Evolutionary conservation across 2,113 vertebrate genomes (phyloP).

Genomic region (Varanus komodoensis): DNA sequence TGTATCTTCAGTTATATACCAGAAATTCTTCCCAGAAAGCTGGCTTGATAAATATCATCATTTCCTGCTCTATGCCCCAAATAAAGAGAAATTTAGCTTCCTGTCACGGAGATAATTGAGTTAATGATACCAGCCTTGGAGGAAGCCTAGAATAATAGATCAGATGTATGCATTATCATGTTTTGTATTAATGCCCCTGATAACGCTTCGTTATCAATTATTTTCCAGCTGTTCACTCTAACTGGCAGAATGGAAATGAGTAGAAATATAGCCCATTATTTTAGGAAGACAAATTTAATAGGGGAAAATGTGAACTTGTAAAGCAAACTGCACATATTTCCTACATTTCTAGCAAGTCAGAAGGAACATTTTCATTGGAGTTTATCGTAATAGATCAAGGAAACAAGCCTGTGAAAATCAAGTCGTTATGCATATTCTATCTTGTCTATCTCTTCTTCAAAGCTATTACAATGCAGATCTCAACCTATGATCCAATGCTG

Average conservation of each 20-base stretch:
- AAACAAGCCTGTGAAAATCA: neutral
- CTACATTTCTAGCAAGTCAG: neutral
- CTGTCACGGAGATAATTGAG: neutral
- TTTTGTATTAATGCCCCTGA: neutral
- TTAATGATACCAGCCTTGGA: neutral
- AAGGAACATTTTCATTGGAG: neutral
- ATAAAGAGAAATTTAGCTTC: neutral
- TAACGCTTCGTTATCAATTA: neutral
- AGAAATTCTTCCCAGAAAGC: neutral
- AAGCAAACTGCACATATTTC: neutral
- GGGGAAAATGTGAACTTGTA: neutral
- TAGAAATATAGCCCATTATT: neutral
- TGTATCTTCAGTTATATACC: neutral
- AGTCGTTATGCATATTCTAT: neutral
- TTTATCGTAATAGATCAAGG: neutral
- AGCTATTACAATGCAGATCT: neutral
- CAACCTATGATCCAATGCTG: neutral
- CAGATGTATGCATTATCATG: no score
- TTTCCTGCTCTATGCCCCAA: neutral
- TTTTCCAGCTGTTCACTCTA: neutral
- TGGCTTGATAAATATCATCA: neutral
- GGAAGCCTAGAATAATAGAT: neutral
- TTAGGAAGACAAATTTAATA: neutral
- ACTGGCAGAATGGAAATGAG: neutral
- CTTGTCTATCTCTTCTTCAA: neutral